phyloP scores from a whole-genome alignment of 2,888 invertebrate species.

The Callimorpha dominula region DNA sequence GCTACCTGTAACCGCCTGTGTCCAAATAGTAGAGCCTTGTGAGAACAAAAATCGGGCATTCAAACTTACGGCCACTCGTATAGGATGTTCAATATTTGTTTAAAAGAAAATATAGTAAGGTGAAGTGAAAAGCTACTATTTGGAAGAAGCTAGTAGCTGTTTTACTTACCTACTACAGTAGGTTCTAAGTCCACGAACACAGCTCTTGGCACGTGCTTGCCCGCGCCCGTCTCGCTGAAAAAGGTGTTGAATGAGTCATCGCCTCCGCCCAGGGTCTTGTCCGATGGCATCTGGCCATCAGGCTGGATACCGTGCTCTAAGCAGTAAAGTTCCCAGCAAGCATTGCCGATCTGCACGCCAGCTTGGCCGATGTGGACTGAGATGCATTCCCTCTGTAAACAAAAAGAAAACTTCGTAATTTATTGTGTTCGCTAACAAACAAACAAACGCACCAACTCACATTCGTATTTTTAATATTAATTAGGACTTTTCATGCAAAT shows the following conservation, averaged over 20 bases:
- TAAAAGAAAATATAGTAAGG: too few species aligned
- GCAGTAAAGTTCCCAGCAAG: conserved; percentile 95
- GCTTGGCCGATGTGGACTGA: conserved; percentile 95
- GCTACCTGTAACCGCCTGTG: too few species aligned
- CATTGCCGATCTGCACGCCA: conserved; percentile 95
- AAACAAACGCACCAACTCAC: too few species aligned
- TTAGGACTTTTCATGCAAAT: too few species aligned
- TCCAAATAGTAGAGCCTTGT: too few species aligned
- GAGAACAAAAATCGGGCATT: too few species aligned
- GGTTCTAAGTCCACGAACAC: conserved; percentile 97
- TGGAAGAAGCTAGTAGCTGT: neutral
- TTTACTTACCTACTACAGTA: conserved; percentile 92
- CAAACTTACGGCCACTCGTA: too few species aligned
- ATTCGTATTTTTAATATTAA: too few species aligned
- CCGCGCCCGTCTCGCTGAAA: conserved; percentile 91
- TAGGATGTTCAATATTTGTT: too few species aligned
- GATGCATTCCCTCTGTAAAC: conserved; percentile 92
- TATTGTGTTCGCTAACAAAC: neutral
- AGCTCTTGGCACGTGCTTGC: conserved; percentile 95
- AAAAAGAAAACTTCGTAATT: conserved; percentile 7
- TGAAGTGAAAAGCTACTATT: too few species aligned
- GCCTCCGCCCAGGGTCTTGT: conserved; percentile 90
- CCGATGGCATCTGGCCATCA: conserved; percentile 95
- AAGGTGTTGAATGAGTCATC: conserved; percentile 93
- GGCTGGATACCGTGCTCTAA: conserved; percentile 94